Evolutionary conservation across 2,113 vertebrate genomes (phyloP), one percentile per base, ranked within the genome.

Genomic region (Eleginops maclovinus): DNA sequence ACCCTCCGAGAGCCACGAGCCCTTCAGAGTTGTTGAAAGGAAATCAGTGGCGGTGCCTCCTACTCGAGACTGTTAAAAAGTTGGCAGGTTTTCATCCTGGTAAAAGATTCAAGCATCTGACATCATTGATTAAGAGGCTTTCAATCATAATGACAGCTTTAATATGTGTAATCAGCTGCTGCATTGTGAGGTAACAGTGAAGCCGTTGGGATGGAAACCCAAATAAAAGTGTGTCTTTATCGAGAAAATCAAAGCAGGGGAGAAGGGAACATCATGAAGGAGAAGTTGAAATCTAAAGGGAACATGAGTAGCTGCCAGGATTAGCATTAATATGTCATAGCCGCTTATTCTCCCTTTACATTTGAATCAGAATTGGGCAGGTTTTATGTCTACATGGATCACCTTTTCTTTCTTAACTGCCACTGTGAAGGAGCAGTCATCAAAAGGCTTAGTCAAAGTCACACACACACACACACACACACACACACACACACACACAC

Each of bases 351-450:
- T 44, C n/a, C 36, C 36, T 81, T 81, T 77, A 86, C 78, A 82
- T 84, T n/a, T 72, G 66, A 78, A 77, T 72, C 65, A 65, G 72
- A 85, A 85, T 71, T 84, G 73, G 64, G 71, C 66, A 80, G 55
- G 66, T 69, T 84, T 83, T 75, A 75, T 53, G 65, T 86, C 85
- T 71, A 88, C 85, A 79, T 17, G 79, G 71, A 69, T 79, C 87
- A 75, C 83, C 72, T 76, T 77, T 84, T 84, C 84, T 69, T 84
- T 82, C 79, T 74, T 67, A 92, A 82, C 77, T 67, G 72, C 83
- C 66, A 69, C 76, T 82, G 88, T 63, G 74, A 81, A 84, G 67
- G 59, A 86, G 75, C 49, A 81, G 72, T 60, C 75, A 85, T 86
- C 71, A 86, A 70, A 89, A 85, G 59, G 75, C 63, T 79, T 28